Conservation (phyloP, 1,140 invertebrate genomes). For the Neodiprion virginianus region DNA sequence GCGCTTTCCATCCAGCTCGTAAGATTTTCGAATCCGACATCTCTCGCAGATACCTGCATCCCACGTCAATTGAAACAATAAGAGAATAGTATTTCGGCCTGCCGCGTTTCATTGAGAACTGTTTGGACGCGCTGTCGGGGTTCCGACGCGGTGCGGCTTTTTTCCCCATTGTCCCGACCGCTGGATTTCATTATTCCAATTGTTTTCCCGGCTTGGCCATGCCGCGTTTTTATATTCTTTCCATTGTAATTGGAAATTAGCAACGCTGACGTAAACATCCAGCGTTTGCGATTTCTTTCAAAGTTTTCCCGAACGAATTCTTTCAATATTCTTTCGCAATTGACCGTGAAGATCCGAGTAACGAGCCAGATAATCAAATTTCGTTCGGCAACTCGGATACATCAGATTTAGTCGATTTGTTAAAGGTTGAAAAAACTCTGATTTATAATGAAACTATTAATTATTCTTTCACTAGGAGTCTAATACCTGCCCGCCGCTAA, state of each 20-base stretch:
- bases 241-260: background rate
- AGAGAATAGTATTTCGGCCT: background rate
- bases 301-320: background rate
- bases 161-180: background rate
- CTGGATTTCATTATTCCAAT: background rate
- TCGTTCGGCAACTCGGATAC: background rate
- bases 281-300: background rate
- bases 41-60: background rate
- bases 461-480: no score
- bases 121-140: background rate
- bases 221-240: background rate
- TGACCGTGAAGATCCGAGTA: background rate
- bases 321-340: background rate
- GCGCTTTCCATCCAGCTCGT: background rate
- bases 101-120: slow-evolving; percentile 4
- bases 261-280: background rate
- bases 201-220: background rate
- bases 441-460: no score
- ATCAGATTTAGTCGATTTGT: background rate
- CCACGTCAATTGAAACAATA: background rate
- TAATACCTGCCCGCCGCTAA: no score
- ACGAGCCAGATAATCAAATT: background rate
- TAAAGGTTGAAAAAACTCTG: no score
- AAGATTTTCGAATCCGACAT: background rate
- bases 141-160: background rate